Base-by-base conservation (phyloP, 2,797 vertebrate species). In the Staurois parvus region DNA sequence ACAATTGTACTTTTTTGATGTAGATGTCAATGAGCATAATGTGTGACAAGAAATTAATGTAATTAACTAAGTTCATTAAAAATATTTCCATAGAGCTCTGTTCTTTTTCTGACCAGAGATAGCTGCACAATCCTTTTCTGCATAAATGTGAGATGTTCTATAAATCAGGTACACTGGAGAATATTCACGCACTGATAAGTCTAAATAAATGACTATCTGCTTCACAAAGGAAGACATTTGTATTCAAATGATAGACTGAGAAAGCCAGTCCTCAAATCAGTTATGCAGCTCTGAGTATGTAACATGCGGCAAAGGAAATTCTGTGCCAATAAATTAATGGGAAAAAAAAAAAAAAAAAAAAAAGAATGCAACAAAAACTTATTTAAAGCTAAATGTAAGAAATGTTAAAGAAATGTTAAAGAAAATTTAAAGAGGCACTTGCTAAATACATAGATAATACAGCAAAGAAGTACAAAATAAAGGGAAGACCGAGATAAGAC, bases 401-500 rank as follows among this genome's bases (percentile, higher is more conserved):
- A 42, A 56, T 84, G 68, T 62, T 32, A 80, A 85, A n/a, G n/a
- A 66, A 73, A 29, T 29, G 32, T 69, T n/a, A n/a, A 80, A 67
- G 70, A 42, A 42, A 56, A 78, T 52, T 62, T 32, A 80, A 85
- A 70, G 2, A 74, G 52, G 56, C 21, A 21, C 70, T 80, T 17
- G 42, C 48, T 34, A 37, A 48, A 66, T 68, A 75, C 32, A 75
- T 40, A 67, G 42, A 64, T 67, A 78, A 34, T 59, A 56, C 17
- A 4, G 62, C 68, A 85, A 9, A 85, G 62, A 15, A 52, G 32
- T 67, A 37, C 13, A 66, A 88, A 88, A 91, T 42, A 62, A 72
- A 29, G 70, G 15, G 79, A 72, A 92, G 89, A 86, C 88, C 17
- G 69, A 59, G 56, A 78, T 32, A 90, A 90, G 86, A 87, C 89